Evolutionary conservation across 2,797 vertebrate species (phyloP).

Genomic region (Arnoldichthys spilopterus): DNA sequence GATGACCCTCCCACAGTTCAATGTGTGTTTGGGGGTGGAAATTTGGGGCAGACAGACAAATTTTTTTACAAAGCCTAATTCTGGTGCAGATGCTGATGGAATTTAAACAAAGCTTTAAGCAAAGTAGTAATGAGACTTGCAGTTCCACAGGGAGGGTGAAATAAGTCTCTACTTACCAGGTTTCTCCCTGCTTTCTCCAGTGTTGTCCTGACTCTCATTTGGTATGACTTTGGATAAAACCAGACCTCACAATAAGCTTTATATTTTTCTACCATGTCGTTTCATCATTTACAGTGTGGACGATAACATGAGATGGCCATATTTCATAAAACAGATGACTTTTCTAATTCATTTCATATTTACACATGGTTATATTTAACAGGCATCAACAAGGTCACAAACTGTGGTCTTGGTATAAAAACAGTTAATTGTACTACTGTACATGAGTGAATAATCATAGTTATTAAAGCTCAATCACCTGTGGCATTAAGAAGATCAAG

Average conservation of each 20-base stretch:
- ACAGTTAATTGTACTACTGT: not conserved
- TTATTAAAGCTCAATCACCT: constrained; percentile 4
- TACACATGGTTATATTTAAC: too few species aligned
- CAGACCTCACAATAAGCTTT: constrained; percentile 77
- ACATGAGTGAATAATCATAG: not conserved
- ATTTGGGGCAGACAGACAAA: not conserved
- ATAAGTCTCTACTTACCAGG: constrained; percentile 75
- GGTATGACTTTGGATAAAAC: constrained; percentile 84
- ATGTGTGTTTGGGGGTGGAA: too few species aligned
- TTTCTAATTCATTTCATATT: not conserved
- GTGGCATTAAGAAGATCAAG: constrained; percentile 88
- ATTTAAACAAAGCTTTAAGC: constrained; percentile 28
- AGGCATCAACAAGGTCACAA: not conserved
- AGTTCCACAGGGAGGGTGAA: constrained; percentile 46
- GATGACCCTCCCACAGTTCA: too few species aligned
- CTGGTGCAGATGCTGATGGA: not conserved
- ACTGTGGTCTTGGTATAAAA: not conserved
- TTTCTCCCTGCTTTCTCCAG: constrained; percentile 80
- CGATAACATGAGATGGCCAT: not conserved
- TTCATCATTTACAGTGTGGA: constrained; percentile 3
- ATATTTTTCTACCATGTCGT: constrained; percentile 14
- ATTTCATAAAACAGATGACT: not conserved
- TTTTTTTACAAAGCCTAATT: constrained; percentile 48
- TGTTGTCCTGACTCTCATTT: constrained; percentile 80
- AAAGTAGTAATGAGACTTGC: constrained; percentile 61